A percentile compares a stretch with the other conserved stretches of the same genome.
These are phyloP conservation scores for Gnatocerus cornutus DNA, from an alignment of 2,888 invertebrate genomes.

Conservation along the genomic window DNA sequence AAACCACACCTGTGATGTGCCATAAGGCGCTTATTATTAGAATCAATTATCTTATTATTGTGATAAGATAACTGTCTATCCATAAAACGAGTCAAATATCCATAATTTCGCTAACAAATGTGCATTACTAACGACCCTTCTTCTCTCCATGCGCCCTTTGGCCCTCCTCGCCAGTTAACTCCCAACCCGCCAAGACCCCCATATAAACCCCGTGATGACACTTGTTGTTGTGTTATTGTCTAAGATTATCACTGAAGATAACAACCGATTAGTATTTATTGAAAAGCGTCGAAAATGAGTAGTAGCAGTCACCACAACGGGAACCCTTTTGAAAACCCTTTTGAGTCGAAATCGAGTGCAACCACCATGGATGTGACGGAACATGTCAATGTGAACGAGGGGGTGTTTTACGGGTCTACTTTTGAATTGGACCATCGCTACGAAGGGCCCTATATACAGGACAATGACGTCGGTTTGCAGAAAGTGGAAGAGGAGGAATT, in stretches of 20 bases:
- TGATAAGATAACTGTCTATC: slow-evolving; percentile 9
- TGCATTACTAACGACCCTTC: slow-evolving; percentile 1
- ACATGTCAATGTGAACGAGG: neutral
- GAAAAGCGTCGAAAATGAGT: slow-evolving; percentile 12
- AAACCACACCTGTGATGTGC: neutral
- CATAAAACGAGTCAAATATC: neutral
- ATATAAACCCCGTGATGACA: neutral
- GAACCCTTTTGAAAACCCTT: slow-evolving; percentile 14
- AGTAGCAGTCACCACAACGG: slow-evolving; percentile 25
- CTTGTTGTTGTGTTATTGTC: slow-evolving; percentile 14
- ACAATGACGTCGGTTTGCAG: neutral
- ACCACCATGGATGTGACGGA: neutral
- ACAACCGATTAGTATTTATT: slow-evolving; percentile 7
- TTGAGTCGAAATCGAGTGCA: slow-evolving; percentile 17
- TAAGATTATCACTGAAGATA: slow-evolving; percentile 6
- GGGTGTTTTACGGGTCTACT: neutral
- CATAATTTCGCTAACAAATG: slow-evolving; percentile 1
- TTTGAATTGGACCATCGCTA: slow-evolving; percentile 16
- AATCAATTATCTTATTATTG: slow-evolving; percentile 14
- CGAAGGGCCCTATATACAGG: slow-evolving; percentile 20
- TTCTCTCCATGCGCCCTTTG: neutral
- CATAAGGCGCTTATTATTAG: slow-evolving; percentile 6
- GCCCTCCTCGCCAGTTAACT: neutral
- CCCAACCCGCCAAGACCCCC: neutral
- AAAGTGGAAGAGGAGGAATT: neutral